These are phyloP conservation scores for Actenoides lindsayi DNA, from an alignment of 2,113 vertebrate genomes.

Conservation along the genomic window DNA sequence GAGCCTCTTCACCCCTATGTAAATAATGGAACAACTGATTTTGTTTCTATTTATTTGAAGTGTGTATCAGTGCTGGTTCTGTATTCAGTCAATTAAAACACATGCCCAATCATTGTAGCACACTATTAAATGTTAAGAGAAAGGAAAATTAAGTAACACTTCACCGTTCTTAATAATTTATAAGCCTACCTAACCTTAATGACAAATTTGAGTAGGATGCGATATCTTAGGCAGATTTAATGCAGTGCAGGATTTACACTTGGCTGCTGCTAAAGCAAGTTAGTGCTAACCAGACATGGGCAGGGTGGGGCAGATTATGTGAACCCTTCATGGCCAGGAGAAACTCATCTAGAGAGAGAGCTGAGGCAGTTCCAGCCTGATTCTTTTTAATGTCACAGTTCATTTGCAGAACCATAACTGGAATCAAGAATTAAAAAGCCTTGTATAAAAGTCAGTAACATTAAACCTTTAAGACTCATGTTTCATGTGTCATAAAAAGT, in stretches of 20 bases:
- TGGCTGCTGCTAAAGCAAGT: constrained; percentile 34
- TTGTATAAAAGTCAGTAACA: constrained; percentile 88
- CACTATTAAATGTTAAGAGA: constrained; percentile 54
- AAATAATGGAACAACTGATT: not conserved
- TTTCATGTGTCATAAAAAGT: constrained; percentile 89
- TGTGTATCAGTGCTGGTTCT: not conserved
- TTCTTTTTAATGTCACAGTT: constrained; percentile 89
- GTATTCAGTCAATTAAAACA: constrained; percentile 50
- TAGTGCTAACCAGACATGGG: constrained; percentile 65
- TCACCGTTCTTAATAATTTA: constrained; percentile 62
- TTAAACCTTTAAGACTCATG: constrained; percentile 89
- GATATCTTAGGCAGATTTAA: constrained; percentile 56
- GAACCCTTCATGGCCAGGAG: constrained; percentile 68
- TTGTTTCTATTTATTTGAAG: not conserved
- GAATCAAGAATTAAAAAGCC: constrained; percentile 88
- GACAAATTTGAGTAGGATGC: constrained; percentile 63
- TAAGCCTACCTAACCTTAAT: constrained; percentile 61
- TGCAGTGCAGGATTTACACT: constrained; percentile 60
- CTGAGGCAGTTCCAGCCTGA: constrained; percentile 79
- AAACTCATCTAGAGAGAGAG: constrained; percentile 77
- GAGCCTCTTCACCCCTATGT: not conserved
- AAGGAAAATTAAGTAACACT: constrained; percentile 63
- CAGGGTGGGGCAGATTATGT: constrained; percentile 57
- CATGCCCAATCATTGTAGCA: constrained; percentile 40
- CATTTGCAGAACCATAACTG: constrained; percentile 87